Evolutionary conservation across 2,888 invertebrate species (phyloP), one percentile per base, ranked within the genome.

Genomic region (Thecocarcelia acutangulata): DNA sequence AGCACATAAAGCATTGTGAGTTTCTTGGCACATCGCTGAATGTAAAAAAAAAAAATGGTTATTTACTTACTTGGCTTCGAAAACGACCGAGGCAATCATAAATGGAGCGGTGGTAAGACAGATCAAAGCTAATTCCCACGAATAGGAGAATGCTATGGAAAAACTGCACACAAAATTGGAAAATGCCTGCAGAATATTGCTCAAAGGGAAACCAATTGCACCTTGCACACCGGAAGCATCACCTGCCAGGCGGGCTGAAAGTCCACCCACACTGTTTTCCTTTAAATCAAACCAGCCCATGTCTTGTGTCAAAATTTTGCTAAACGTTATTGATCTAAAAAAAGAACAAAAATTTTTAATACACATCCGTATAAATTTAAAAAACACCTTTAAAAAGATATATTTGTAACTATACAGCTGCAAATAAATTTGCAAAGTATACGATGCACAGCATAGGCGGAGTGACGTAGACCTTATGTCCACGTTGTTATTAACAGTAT

Each of bases 151-250:
- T 0, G 94, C 93, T 3, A 95, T 87, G 0, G 92, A 87, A 44
- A 94, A 91, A 48, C 94, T 94, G 50, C 94, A 92, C 0, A 93
- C 85, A 33, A 95, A 92, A 0, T 94, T 94, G 0, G 94, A 93
- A 0, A 93, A 81, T 0, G 94, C 93, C 86, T 95, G 95, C 87
- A 95, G 92, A 44, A 95, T 91, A 0, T 94, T 93, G 1, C 95
- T 95, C 17, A 95, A 91, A 0, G 95, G 91, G 52, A 93, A 93
- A 0, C 95, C 95, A 0, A 95, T 94, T 0, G 94, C 95, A 15
- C 95, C 95, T 87, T 95, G 95, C 0, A 95, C 94, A 2, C 93
- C 94, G 0, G 94, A 93, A 0, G 95, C 94, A 86, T 95, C 95
- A 0, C 94, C 94, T 0, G 95, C 94, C 0, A 95, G 90, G 15